These are phyloP conservation scores for Rhizomys pruinosus DNA, from an alignment of 2,113 vertebrate species.

Conservation along the genomic window DNA sequence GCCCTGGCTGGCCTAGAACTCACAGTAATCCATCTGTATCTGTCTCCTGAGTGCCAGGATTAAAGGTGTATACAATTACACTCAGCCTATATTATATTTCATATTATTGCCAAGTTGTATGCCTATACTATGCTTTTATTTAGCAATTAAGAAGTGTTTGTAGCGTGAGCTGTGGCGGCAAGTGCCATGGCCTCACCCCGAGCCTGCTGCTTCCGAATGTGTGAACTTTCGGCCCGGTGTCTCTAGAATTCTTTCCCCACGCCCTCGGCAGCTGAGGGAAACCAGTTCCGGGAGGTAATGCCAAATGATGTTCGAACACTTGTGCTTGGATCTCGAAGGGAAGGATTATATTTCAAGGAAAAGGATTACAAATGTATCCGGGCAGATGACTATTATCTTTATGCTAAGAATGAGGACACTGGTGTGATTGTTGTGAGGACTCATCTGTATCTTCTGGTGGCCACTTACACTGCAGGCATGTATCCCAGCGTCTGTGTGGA, in stretches of 20 bases:
- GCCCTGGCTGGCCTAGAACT: too few relatives aligned
- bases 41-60: too few relatives aligned
- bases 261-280: background rate
- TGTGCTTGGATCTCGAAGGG: slow-evolving; percentile 83
- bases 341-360: slow-evolving; percentile 85
- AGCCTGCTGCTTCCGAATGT: background rate
- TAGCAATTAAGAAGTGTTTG: background rate
- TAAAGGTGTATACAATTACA: too few relatives aligned
- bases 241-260: background rate
- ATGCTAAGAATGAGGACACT: slow-evolving; percentile 82
- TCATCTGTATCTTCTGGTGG: slow-evolving; percentile 82
- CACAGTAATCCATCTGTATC: too few relatives aligned
- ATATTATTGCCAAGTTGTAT: background rate
- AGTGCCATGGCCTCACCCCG: too few relatives aligned
- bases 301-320: slow-evolving; percentile 77
- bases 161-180: too few relatives aligned
- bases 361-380: slow-evolving; percentile 85
- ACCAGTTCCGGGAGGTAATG: slow-evolving; percentile 65
- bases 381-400: slow-evolving; percentile 86
- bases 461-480: slow-evolving; percentile 86
- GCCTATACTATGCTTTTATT: background rate
- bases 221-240: background rate
- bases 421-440: slow-evolving; percentile 88
- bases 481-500: slow-evolving; percentile 89
- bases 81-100: background rate